phyloP scores from a whole-genome alignment of 2,888 invertebrate genomes.

The Lacanobia oleracea region DNA sequence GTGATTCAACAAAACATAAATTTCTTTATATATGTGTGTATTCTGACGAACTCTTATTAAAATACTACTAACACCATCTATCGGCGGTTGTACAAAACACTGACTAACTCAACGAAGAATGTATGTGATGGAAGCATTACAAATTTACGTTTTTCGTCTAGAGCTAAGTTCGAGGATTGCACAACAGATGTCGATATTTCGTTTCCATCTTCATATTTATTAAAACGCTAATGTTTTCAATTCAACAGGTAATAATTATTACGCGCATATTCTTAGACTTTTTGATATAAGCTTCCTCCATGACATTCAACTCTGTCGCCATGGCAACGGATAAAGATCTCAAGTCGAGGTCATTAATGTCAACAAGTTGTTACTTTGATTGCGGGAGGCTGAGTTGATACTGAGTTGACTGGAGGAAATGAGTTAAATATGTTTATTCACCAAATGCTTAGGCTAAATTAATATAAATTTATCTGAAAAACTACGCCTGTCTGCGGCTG shows the following conservation, averaged over 20 bases:
- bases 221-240: neutral
- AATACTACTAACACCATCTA: conserved; percentile 26
- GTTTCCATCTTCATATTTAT: neutral
- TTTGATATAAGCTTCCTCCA: neutral
- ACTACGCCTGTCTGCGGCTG: neutral
- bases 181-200: conserved; percentile 10
- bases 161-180: neutral
- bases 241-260: neutral
- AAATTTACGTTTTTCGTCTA: neutral
- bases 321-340: neutral
- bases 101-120: neutral
- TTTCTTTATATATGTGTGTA: too few species aligned
- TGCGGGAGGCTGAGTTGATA: neutral
- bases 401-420: neutral
- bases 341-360: neutral
- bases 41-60: neutral
- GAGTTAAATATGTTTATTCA: too few species aligned
- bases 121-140: neutral
- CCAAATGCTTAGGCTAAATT: too few species aligned
- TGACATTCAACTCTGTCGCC: neutral
- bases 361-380: neutral
- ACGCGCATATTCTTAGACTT: neutral
- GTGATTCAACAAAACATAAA: conserved; percentile 56
- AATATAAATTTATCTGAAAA: neutral
- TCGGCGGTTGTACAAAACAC: too few species aligned